These are phyloP conservation scores for Eupeodes luniger DNA, from an alignment of 2,888 invertebrate genomes.

Conservation along the genomic window DNA sequence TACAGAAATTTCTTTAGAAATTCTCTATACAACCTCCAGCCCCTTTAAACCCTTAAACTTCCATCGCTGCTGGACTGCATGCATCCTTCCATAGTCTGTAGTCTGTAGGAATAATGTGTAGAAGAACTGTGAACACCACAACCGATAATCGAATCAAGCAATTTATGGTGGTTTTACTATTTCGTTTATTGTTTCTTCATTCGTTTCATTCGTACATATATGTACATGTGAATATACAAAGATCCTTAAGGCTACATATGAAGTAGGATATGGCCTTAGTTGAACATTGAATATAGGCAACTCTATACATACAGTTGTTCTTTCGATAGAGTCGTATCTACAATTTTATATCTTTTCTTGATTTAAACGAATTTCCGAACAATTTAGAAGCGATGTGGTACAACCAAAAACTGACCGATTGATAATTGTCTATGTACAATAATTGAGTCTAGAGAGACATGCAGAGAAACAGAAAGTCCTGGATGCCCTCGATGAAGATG, in stretches of 20 bases:
- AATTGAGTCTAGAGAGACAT: conserved; percentile 55
- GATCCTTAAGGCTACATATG: conserved; percentile 41
- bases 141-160: conserved; percentile 73
- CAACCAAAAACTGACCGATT: conserved; percentile 67
- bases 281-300: background rate
- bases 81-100: too few species aligned
- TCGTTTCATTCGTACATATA: conserved; percentile 17
- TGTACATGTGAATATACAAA: background rate
- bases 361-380: conserved; percentile 57
- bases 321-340: background rate
- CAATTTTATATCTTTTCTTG: conserved; percentile 43
- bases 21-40: background rate
- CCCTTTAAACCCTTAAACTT: background rate
- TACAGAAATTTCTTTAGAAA: conserved; percentile 41
- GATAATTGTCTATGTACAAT: conserved; percentile 69
- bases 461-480: background rate
- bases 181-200: conserved; percentile 71
- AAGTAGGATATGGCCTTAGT: background rate
- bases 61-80: background rate
- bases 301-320: background rate
- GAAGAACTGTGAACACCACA: conserved; percentile 65
- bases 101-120: background rate
- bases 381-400: conserved; percentile 53
- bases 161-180: conserved; percentile 71
- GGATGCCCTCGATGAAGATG: background rate